phyloP scores from a whole-genome alignment of 1,140 invertebrate species.

The Drosophila sturtevanti region DNA sequence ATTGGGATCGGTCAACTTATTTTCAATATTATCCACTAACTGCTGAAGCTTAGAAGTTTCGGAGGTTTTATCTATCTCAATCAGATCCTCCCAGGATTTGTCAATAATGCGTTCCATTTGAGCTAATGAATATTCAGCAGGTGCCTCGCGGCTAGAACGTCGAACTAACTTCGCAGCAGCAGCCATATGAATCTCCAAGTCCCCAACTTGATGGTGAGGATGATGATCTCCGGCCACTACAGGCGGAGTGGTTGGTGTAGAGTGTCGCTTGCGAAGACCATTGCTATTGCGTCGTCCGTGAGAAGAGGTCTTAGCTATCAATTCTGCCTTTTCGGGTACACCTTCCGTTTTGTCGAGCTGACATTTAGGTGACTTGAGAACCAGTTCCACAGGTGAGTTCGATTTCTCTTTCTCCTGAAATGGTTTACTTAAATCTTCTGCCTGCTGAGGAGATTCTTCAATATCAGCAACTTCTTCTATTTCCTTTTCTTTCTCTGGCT shows the following conservation, averaged over 20 bases:
- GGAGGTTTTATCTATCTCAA: constrained; percentile 93
- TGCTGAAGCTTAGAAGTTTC: constrained; percentile 97
- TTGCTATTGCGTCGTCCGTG: constrained; percentile 48
- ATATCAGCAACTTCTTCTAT: constrained; percentile 1
- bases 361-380: constrained; percentile 27
- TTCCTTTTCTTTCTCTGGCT: constrained; percentile 1
- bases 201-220: constrained; percentile 30
- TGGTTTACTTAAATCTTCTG: constrained; percentile 67
- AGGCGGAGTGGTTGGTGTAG: constrained; percentile 44
- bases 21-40: constrained; percentile 97
- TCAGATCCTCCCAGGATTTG: constrained; percentile 97
- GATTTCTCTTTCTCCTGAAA: constrained; percentile 30
- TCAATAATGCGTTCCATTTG: constrained; percentile 85
- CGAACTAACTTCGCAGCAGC: constrained; percentile 55
- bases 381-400: constrained; percentile 30
- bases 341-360: not conserved
- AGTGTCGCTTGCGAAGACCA: constrained; percentile 59
- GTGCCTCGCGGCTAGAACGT: constrained; percentile 59
- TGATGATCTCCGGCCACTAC: not conserved
- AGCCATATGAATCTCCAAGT: constrained; percentile 29
- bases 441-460: constrained; percentile 31
- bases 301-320: constrained; percentile 30
- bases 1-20: constrained; percentile 97
- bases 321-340: constrained; percentile 39
- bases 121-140: constrained; percentile 62